These are phyloP conservation scores for Bungarus multicinctus DNA, from an alignment of 2,113 vertebrate species.

Conservation along the genomic window DNA sequence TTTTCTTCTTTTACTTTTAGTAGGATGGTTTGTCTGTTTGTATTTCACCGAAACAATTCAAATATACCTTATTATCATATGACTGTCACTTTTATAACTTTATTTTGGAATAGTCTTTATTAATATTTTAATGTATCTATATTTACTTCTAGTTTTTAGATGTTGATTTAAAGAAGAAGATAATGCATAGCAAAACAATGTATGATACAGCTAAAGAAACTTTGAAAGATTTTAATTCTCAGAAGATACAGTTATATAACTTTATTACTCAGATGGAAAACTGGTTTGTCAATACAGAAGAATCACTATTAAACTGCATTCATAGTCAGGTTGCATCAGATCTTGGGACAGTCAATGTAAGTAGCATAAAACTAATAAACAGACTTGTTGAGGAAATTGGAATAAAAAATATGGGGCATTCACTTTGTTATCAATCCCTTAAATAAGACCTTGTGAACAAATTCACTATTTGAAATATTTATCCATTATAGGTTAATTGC, in stretches of 20 bases:
- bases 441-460: background rate
- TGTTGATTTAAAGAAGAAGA: slow-evolving; percentile 86
- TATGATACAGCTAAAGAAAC: slow-evolving; percentile 80
- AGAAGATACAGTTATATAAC: slow-evolving; percentile 82
- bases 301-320: slow-evolving; percentile 71
- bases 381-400: background rate
- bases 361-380: slow-evolving; percentile 21
- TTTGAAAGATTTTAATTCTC: slow-evolving; percentile 83
- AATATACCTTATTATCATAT: background rate
- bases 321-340: slow-evolving; percentile 73
- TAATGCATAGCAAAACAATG: slow-evolving; percentile 83
- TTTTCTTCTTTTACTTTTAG: background rate
- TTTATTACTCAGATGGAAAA: slow-evolving; percentile 75
- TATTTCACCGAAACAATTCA: background rate
- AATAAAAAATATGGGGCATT: background rate
- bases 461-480: background rate
- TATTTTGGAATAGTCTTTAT: background rate
- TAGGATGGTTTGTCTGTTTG: background rate
- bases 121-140: background rate
- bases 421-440: background rate
- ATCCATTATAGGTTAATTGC: background rate
- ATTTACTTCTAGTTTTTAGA: slow-evolving; percentile 80
- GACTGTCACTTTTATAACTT: background rate
- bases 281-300: slow-evolving; percentile 77
- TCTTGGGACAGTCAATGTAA: slow-evolving; percentile 84